Conservation (phyloP, 2,888 invertebrate species). For the Nasonia oneida region DNA sequence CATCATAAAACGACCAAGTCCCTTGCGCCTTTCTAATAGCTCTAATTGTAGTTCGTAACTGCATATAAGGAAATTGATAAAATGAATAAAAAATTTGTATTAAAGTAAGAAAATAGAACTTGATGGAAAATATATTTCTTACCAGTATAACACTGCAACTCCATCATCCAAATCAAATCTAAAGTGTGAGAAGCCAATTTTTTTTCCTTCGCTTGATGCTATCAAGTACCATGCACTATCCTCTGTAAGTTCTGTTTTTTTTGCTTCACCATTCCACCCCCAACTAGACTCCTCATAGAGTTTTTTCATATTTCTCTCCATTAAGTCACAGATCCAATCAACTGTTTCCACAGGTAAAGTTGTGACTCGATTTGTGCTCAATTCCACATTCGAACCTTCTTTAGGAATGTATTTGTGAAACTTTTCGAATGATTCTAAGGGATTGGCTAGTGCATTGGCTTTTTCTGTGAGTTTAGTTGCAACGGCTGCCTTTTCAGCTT, state of each 20-base stretch:
- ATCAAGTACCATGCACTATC: constrained; percentile 84
- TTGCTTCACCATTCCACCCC: constrained; percentile 86
- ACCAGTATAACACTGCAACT: constrained; percentile 87
- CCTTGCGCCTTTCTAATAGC: constrained; percentile 85
- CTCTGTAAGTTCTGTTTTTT: constrained; percentile 84
- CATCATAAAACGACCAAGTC: constrained; percentile 91
- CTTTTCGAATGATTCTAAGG: constrained; percentile 82
- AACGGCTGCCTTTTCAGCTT: constrained; percentile 69
- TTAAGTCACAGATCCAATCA: constrained; percentile 87
- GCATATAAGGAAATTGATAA: constrained; percentile 61
- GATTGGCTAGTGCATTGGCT: constrained; percentile 83
- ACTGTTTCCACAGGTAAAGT: constrained; percentile 82
- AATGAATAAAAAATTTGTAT: constrained; percentile 28
- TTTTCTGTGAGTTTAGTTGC: constrained; percentile 83
- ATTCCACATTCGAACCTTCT: constrained; percentile 82
- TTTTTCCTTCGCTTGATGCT: constrained; percentile 78
- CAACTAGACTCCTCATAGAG: constrained; percentile 82
- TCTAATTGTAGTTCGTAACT: constrained; percentile 95
- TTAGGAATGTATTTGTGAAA: constrained; percentile 83
- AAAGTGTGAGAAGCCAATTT: constrained; percentile 87
- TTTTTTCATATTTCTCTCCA: constrained; percentile 89
- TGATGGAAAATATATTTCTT: constrained; percentile 63
- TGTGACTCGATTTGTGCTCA: constrained; percentile 82
- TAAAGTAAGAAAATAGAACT: constrained; percentile 13
- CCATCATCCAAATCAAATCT: constrained; percentile 87